Base-by-base conservation (phyloP, 92 coral and sea anemone genomes). In the Umimayanthus chanpuru region DNA sequence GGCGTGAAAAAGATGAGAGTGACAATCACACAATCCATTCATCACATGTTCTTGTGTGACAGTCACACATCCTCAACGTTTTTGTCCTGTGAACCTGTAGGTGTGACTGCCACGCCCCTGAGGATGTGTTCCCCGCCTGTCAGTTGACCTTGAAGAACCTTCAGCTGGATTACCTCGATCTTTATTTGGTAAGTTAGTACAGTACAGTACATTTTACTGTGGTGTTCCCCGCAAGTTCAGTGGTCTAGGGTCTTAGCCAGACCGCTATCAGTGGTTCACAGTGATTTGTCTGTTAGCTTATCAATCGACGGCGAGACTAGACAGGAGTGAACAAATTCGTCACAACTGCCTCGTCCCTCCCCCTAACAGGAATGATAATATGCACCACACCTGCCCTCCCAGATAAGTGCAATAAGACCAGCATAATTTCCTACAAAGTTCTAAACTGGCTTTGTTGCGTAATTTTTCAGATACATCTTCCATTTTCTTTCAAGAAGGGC, bases 71-170 rank as follows among this genome's bases (percentile, higher is more conserved):
- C 8, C 49, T 43, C 50, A 44, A 44, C 50, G 1, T 6, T 4
- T 67, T 32, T 12, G 1, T 21, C 36, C 6, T 36, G 77, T 73
- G 1, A 55, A 16, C 68, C n/a, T n/a, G n/a, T n/a, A 93, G 96
- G 96, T 87, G 89, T 67, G 76, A 93, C 56, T 40, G 88, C 55
- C 96, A 94, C 47, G 93, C 89, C 23, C 92, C 87, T 12, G 96
- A 94, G 43, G 96, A 94, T 38, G 96, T 94, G 4, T 72, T 92
- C 15, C 90, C 88, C 11, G 94, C 93, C 64, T 94, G 96, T 56
- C 86, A 94, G 76, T 58, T 81, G 56, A 92, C 96, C 26, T 47
- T 94, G 81, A 94, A 94, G 55, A 92, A 94, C 73, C 85, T 94
- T 38, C 93, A 94, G 73, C n/a, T 92, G 87, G 77, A 85, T 20